Conservation (phyloP, 1,140 invertebrate genomes). For the Cyphomyrmex costatus region DNA sequence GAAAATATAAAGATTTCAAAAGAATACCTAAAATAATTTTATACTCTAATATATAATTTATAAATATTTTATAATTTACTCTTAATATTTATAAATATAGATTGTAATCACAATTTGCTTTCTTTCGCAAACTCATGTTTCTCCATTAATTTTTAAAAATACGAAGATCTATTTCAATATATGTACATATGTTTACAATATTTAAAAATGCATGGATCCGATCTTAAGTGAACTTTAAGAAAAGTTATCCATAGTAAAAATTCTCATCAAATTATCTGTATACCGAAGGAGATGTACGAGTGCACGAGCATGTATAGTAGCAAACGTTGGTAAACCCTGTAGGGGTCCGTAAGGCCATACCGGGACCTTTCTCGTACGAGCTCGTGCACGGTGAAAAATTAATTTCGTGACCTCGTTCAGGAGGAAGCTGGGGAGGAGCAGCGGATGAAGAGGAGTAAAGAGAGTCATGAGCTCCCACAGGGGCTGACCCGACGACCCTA, state of each 20-base stretch:
- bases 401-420: conserved; percentile 81
- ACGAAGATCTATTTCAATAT: background rate
- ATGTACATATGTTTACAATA: too few relatives aligned
- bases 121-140: background rate
- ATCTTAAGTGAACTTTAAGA: conserved; percentile 33
- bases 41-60: background rate
- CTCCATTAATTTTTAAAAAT: background rate
- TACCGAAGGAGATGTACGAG: conserved; percentile 13
- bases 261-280: conserved; percentile 15
- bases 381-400: conserved; percentile 74
- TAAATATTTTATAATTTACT: background rate
- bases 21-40: background rate
- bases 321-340: conserved; percentile 59
- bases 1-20: background rate
- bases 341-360: conserved; percentile 33
- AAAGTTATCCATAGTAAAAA: conserved; percentile 3
- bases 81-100: background rate
- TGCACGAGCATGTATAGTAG: conserved; percentile 53
- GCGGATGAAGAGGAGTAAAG: conserved; percentile 78
- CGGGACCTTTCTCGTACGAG: conserved; percentile 56
- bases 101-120: background rate
- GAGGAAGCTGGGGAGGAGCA: conserved; percentile 63
- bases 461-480: conserved; percentile 85
- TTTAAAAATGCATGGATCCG: background rate
- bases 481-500: conserved; percentile 83